Conservation (phyloP, 2,797 vertebrate species). For the Graptemys geographica region DNA sequence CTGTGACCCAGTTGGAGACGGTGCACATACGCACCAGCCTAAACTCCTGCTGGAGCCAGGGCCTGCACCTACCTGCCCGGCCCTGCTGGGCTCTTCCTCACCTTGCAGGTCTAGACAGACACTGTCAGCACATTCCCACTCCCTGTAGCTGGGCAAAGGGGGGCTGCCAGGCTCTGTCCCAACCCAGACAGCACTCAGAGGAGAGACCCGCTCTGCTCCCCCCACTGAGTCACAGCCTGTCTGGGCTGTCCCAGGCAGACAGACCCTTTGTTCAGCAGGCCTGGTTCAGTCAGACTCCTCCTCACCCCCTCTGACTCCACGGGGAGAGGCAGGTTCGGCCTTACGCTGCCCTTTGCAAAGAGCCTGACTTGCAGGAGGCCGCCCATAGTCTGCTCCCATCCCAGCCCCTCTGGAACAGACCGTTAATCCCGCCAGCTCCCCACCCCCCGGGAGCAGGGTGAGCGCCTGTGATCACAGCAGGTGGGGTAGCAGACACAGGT, state of each 20-base stretch:
- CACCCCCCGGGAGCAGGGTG: too few relatives aligned
- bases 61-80: background rate
- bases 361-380: background rate
- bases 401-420: background rate
- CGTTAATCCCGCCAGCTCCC: background rate
- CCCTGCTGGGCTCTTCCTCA: background rate
- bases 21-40: background rate
- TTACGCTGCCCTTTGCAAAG: background rate
- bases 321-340: background rate
- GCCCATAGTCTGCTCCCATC: background rate
- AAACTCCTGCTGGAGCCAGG: background rate
- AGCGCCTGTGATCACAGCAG: background rate
- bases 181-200: background rate
- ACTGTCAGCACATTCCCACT: background rate
- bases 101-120: background rate
- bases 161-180: background rate
- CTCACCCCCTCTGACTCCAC: accelerated
- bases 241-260: background rate
- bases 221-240: background rate
- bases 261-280: background rate
- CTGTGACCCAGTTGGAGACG: background rate
- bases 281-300: background rate
- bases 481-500: background rate
- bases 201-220: background rate
- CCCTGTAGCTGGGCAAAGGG: background rate